Conservation (phyloP, 1,140 invertebrate genomes). For the Latrodectus geometricus region DNA sequence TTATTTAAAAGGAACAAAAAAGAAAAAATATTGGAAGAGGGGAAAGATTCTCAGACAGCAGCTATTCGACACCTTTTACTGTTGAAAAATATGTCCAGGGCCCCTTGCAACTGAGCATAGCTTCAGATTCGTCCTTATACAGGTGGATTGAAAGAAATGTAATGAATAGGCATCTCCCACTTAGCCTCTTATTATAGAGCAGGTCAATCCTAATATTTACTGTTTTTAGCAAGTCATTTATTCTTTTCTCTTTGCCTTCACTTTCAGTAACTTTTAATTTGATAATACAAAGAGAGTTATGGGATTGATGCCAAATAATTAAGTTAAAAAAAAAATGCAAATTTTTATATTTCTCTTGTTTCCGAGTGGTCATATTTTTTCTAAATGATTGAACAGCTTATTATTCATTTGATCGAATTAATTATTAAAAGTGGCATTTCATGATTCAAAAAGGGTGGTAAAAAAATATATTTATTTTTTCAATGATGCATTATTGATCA, state of each 20-base stretch:
- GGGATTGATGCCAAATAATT: background rate
- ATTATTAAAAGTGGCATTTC: too few species aligned
- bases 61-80: slow-evolving; percentile 50
- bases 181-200: background rate
- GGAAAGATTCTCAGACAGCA: slow-evolving; percentile 26
- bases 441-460: too few species aligned
- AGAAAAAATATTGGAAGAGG: background rate
- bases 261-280: background rate
- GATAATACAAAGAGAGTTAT: background rate
- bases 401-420: too few species aligned
- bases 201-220: background rate
- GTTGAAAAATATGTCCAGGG: slow-evolving; percentile 38
- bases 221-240: background rate
- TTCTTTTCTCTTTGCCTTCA: background rate
- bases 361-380: too few species aligned
- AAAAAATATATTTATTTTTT: too few species aligned
- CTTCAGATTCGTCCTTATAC: background rate
- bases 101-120: background rate
- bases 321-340: too few species aligned
- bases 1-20: background rate
- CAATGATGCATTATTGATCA: too few species aligned
- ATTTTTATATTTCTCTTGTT: too few species aligned
- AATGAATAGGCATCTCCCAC: background rate
- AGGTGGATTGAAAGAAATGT: slow-evolving; percentile 21
- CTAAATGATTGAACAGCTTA: too few species aligned